phyloP scores from a whole-genome alignment of 2,797 vertebrate genomes.

The Catharus ustulatus region DNA sequence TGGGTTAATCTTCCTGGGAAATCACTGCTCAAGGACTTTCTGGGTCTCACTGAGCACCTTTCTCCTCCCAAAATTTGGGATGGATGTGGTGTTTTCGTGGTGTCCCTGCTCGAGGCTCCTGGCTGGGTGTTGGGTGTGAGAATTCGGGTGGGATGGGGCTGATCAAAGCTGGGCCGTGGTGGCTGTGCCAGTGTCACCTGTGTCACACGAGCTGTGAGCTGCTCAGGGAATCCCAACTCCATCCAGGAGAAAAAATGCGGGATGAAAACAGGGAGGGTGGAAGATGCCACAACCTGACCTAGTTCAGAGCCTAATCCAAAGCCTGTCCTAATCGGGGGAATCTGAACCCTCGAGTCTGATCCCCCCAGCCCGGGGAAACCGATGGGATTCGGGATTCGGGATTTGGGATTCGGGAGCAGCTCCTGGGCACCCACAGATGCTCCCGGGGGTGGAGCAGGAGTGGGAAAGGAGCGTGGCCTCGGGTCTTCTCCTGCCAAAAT shows the following conservation, averaged over 20 bases:
- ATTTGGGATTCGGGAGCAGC: neutral
- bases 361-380: neutral
- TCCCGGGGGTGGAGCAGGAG: neutral
- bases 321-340: neutral
- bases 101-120: neutral
- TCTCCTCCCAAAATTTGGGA: neutral
- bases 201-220: fast-evolving
- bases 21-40: slow-evolving; percentile 11
- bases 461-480: fast-evolving
- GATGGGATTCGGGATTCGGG: neutral
- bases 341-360: neutral
- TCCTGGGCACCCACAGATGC: fast-evolving
- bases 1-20: slow-evolving; percentile 38
- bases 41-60: neutral
- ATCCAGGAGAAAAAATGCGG: fast-evolving
- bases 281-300: neutral
- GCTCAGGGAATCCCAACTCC: neutral
- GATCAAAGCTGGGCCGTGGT: fast-evolving
- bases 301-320: slow-evolving; percentile 44
- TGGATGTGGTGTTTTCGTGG: fast-evolving
- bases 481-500: neutral
- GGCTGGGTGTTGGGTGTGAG: neutral
- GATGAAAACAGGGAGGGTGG: neutral
- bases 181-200: fast-evolving
- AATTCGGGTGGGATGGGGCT: fast-evolving